phyloP scores from a whole-genome alignment of 2,888 invertebrate species.

The Thumatha senex region DNA sequence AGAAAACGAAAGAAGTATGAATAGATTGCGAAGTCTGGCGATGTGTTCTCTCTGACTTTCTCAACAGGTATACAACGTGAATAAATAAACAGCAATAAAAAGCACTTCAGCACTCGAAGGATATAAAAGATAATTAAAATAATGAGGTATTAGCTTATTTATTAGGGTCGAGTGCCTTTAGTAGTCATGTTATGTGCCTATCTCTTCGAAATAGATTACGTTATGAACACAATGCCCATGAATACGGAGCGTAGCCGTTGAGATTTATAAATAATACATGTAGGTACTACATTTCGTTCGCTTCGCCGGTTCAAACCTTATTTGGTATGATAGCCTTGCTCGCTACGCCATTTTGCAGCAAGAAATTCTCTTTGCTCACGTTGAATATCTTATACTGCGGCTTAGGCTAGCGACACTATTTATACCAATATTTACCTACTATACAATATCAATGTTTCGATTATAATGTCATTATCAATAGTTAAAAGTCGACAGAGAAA shows the following conservation, averaged over 20 bases:
- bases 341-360: constrained; percentile 1
- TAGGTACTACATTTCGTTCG: constrained; percentile 4
- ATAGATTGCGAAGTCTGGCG: too few species aligned
- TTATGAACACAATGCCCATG: neutral
- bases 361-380: neutral
- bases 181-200: neutral
- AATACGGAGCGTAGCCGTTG: neutral
- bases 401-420: neutral
- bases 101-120: too few species aligned
- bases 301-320: neutral
- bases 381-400: neutral
- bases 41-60: too few species aligned
- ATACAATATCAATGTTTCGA: too few species aligned
- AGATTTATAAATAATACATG: constrained; percentile 7
- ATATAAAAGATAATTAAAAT: too few species aligned
- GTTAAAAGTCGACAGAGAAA: too few species aligned
- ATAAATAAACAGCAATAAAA: too few species aligned
- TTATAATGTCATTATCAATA: too few species aligned
- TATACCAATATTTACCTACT: too few species aligned
- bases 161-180: neutral
- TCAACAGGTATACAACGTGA: too few species aligned
- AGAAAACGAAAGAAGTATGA: too few species aligned
- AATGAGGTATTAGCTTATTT: too few species aligned
- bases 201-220: constrained; percentile 1
- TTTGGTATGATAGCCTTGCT: constrained; percentile 1